phyloP scores from a whole-genome alignment of 2,113 vertebrate species.

The Aepyceros melampus region DNA sequence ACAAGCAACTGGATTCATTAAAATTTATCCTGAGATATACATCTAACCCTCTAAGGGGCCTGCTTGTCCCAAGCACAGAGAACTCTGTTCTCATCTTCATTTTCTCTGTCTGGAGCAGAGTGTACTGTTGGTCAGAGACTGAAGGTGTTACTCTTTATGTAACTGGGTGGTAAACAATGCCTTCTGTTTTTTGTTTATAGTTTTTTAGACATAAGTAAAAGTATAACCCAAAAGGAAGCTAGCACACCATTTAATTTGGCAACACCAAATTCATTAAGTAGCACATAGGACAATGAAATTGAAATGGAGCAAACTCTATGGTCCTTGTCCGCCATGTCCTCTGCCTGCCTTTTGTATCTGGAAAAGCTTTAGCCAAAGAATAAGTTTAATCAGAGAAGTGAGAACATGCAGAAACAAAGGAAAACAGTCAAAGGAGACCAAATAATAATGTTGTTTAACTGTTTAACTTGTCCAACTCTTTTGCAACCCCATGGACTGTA shows the following conservation, averaged over 20 bases:
- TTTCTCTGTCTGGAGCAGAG: background rate
- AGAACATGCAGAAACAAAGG: background rate
- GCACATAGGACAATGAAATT: background rate
- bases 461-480: background rate
- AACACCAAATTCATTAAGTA: background rate
- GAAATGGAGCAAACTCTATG: background rate
- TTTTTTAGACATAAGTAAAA: background rate
- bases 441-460: background rate
- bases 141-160: background rate
- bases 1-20: background rate
- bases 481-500: background rate
- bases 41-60: background rate
- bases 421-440: background rate
- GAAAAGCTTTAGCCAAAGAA: background rate
- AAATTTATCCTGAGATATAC: background rate
- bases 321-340: background rate
- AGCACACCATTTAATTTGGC: background rate
- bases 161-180: background rate
- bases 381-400: background rate
- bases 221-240: background rate
- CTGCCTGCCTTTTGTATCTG: background rate
- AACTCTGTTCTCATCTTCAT: background rate
- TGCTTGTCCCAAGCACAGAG: background rate
- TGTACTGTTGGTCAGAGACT: background rate
- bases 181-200: background rate